A percentile compares a stretch with the other conserved stretches of the same genome.
These are phyloP conservation scores for Gephyroberyx darwinii DNA, from an alignment of 2,797 vertebrate species.

Conservation along the genomic window DNA sequence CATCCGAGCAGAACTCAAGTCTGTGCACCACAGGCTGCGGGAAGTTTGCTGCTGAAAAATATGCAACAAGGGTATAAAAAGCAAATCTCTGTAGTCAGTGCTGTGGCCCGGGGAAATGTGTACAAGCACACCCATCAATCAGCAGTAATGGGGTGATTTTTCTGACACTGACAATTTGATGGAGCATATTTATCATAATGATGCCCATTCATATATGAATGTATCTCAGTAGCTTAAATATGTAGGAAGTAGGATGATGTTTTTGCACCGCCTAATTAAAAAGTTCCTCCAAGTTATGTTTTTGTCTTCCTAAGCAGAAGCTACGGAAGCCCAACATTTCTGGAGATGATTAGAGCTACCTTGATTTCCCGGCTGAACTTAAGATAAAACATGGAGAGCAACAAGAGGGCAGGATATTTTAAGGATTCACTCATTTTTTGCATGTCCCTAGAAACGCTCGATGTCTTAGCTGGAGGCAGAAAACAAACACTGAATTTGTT, in stretches of 20 bases:
- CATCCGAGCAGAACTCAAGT: slow-evolving; percentile 23
- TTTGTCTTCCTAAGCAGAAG: slow-evolving; percentile 61
- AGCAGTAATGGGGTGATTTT: slow-evolving; percentile 63
- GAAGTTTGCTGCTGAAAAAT: slow-evolving; percentile 37
- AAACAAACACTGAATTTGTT: slow-evolving; percentile 32
- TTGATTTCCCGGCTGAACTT: slow-evolving; percentile 52
- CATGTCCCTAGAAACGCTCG: slow-evolving; percentile 31
- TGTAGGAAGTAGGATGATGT: slow-evolving; percentile 33
- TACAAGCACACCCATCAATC: slow-evolving; percentile 55
- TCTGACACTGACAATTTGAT: slow-evolving; percentile 68
- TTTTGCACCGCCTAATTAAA: slow-evolving; percentile 55
- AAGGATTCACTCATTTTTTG: slow-evolving; percentile 16
- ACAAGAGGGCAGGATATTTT: slow-evolving; percentile 40
- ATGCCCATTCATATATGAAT: slow-evolving; percentile 45
- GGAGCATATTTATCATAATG: slow-evolving; percentile 65
- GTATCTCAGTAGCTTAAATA: slow-evolving; percentile 42
- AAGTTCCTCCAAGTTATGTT: slow-evolving; percentile 48
- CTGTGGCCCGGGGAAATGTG: slow-evolving; percentile 27
- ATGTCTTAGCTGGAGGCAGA: slow-evolving; percentile 11
- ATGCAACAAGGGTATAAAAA: slow-evolving; percentile 16
- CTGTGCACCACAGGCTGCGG: slow-evolving; percentile 38
- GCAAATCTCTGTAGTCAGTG: slow-evolving; percentile 20
- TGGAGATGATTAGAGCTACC: slow-evolving; percentile 48
- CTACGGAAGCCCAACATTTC: slow-evolving; percentile 37
- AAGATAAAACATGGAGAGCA: background rate